phyloP scores from a whole-genome alignment of 1,140 invertebrate species.

The Magallana angulata region DNA sequence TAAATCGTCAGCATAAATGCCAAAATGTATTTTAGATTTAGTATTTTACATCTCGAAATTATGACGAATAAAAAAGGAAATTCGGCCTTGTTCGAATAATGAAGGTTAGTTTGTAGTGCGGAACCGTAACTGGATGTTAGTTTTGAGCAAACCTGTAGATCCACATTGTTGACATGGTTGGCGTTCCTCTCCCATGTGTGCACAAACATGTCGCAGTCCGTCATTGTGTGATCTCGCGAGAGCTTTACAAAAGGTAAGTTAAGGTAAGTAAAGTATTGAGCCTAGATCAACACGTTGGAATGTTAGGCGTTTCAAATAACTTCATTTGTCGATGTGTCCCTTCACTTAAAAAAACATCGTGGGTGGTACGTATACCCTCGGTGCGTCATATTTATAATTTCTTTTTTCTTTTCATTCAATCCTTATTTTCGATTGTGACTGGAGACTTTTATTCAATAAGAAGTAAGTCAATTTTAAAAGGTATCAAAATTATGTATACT shows the following conservation, averaged over 20 bases:
- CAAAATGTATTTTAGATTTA: too few species aligned
- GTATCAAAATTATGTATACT: too few species aligned
- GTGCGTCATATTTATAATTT: background rate
- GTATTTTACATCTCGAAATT: too few species aligned
- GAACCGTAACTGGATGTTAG: too few species aligned
- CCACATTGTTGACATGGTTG: slow-evolving; percentile 22
- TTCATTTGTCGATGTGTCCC: slow-evolving; percentile 9
- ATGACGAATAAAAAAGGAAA: too few species aligned
- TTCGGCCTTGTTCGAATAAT: too few species aligned
- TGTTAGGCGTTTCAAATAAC: slow-evolving; percentile 12
- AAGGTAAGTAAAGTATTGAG: slow-evolving; percentile 22
- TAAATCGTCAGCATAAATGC: too few species aligned
- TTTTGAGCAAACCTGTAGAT: slow-evolving; percentile 2
- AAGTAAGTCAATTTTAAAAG: too few species aligned
- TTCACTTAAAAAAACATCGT: background rate
- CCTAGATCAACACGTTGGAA: background rate
- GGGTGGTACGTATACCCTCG: background rate
- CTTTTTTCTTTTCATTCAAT: too few species aligned
- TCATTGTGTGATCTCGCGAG: slow-evolving; percentile 5
- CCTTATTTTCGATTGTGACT: too few species aligned
- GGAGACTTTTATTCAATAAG: too few species aligned
- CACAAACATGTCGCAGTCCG: slow-evolving; percentile 29
- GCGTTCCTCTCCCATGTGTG: slow-evolving; percentile 33
- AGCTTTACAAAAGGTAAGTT: slow-evolving; percentile 30
- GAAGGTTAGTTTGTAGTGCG: too few species aligned